Evolutionary conservation across 2,888 invertebrate genomes (phyloP).

Genomic region (Trachelus stipa): DNA sequence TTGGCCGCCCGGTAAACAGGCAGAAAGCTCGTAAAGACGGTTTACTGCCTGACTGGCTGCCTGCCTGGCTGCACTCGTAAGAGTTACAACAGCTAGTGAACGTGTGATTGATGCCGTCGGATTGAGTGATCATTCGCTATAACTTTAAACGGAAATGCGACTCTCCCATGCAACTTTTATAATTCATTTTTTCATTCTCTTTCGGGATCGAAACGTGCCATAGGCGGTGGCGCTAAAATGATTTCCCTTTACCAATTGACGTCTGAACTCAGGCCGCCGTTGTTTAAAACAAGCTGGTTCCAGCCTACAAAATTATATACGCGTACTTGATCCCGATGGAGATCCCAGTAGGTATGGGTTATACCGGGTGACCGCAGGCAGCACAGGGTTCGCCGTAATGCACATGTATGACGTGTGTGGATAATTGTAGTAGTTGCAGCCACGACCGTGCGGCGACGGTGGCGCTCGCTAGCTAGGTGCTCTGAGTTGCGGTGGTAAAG

Average conservation of each 20-base stretch:
- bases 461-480: conserved; percentile 39
- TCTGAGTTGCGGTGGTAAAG: conserved; percentile 62
- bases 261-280: neutral
- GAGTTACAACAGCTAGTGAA: conserved; percentile 44
- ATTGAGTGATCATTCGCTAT: conserved; percentile 59
- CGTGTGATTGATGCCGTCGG: conserved; percentile 59
- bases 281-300: neutral
- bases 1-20: conserved; percentile 42
- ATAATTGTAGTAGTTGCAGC: conserved; percentile 64
- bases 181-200: neutral
- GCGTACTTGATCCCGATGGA: conserved; percentile 22
- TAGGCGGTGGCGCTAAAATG: neutral
- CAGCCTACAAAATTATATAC: conserved; percentile 35
- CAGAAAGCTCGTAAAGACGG: conserved; percentile 57
- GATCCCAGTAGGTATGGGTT: neutral
- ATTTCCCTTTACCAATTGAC: neutral
- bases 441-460: conserved; percentile 46
- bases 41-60: conserved; percentile 45
- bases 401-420: conserved; percentile 61
- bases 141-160: conserved; percentile 32
- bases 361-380: conserved; percentile 40
- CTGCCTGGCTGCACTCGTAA: conserved; percentile 29
- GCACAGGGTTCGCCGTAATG: conserved; percentile 50
- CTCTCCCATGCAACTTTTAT: neutral
- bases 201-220: neutral